phyloP scores from a whole-genome alignment of 2,113 vertebrate genomes.

The Sylvia atricapilla region DNA sequence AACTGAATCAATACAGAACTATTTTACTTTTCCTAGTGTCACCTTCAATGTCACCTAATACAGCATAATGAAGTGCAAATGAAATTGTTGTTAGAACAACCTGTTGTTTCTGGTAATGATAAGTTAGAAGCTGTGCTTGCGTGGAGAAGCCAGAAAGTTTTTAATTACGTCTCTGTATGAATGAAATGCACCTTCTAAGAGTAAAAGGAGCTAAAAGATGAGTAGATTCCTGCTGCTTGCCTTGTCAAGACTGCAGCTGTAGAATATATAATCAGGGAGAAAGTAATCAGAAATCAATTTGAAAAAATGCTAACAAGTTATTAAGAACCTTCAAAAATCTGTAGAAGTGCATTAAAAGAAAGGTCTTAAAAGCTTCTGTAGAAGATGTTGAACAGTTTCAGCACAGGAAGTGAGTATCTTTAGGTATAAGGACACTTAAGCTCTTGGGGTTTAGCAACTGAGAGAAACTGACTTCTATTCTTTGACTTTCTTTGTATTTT shows the following conservation, averaged over 20 bases:
- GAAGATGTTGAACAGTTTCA: neutral
- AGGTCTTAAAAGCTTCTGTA: neutral
- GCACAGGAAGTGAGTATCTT: neutral
- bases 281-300: neutral
- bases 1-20: neutral
- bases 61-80: neutral
- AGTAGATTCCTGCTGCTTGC: slow-evolving; percentile 6
- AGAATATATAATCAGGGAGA: neutral
- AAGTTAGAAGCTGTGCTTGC: neutral
- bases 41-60: neutral
- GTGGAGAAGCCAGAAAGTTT: neutral
- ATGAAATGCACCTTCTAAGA: neutral
- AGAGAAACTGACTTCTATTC: neutral
- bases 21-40: neutral
- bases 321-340: neutral
- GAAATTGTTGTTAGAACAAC: neutral
- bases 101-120: neutral
- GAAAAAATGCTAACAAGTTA: neutral
- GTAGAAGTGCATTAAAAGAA: neutral
- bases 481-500: neutral
- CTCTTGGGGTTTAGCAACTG: neutral
- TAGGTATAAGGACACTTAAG: neutral
- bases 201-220: neutral
- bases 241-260: slow-evolving; percentile 1
- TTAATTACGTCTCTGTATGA: neutral